Evolutionary conservation across 2,888 invertebrate species (phyloP).

Genomic region (Boloria euphrosyne): DNA sequence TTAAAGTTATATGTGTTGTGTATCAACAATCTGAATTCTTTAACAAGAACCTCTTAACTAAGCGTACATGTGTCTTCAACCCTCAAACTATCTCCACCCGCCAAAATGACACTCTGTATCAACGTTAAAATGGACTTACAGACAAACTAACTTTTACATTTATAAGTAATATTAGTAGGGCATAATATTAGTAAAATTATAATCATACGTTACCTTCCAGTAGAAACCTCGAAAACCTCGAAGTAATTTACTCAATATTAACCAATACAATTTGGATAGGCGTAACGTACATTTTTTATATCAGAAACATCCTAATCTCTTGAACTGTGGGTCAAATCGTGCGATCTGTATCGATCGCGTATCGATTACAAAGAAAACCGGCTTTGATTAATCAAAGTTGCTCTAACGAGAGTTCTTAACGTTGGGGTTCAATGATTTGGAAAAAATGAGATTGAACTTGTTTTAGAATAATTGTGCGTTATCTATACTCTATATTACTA

Average conservation of each 20-base stretch:
- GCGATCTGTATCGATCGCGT: conserved; percentile 58
- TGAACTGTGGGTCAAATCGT: conserved; percentile 65
- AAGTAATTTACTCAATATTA: conserved; percentile 12
- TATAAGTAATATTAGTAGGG: neutral
- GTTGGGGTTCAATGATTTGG: conserved; percentile 10
- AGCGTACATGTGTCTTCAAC: too few species aligned
- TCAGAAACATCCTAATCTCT: conserved; percentile 54
- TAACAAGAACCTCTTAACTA: too few species aligned
- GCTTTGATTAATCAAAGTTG: conserved; percentile 25
- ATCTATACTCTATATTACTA: neutral
- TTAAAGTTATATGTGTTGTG: too few species aligned
- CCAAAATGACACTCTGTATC: too few species aligned
- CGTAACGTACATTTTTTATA: conserved; percentile 31
- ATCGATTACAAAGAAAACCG: conserved; percentile 60
- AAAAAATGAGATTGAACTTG: too few species aligned
- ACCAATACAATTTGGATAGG: conserved; percentile 2
- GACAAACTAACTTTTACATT: too few species aligned
- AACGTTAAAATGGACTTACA: too few species aligned
- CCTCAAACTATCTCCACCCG: too few species aligned
- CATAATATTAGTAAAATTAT: conserved; percentile 3
- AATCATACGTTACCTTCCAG: conserved; percentile 10
- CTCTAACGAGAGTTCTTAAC: conserved; percentile 6
- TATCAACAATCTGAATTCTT: too few species aligned
- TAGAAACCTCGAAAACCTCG: too few species aligned
- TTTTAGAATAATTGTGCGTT: too few species aligned